Conservation (phyloP, 2,113 vertebrate genomes). For the Periophthalmodon schlosseri region DNA sequence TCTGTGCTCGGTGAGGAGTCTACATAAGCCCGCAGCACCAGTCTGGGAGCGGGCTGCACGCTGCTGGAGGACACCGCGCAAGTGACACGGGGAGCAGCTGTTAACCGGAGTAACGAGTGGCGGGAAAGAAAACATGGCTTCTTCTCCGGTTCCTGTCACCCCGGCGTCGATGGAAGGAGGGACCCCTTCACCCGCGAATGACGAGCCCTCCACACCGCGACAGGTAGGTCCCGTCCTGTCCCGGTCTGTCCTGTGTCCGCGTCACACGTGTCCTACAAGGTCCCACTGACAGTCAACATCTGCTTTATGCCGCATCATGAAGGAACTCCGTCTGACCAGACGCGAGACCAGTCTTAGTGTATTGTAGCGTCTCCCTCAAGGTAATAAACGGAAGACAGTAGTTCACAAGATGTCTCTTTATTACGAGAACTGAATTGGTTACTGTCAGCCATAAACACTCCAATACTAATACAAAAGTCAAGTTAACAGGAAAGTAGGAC, state of each 20-base stretch:
- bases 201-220: constrained; percentile 33
- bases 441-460: too few relatives aligned
- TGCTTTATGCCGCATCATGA: neutral
- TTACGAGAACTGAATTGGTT: too few relatives aligned
- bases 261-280: neutral
- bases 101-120: constrained; percentile 14
- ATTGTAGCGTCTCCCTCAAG: too few relatives aligned
- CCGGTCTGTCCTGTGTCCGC: neutral
- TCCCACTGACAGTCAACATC: neutral
- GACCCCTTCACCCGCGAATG: constrained; percentile 59
- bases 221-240: constrained; percentile 40
- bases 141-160: constrained; percentile 50
- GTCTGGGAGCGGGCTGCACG: neutral
- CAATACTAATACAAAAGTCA: too few relatives aligned
- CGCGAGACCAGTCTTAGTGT: neutral
- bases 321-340: constrained; percentile 10
- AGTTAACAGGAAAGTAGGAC: too few relatives aligned
- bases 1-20: constrained; percentile 41
- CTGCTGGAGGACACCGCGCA: constrained; percentile 19
- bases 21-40: neutral
- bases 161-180: constrained; percentile 55
- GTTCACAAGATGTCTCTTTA: too few relatives aligned
- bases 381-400: too few relatives aligned
- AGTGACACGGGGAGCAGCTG: constrained; percentile 20
- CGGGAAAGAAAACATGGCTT: constrained; percentile 40